phyloP scores from a whole-genome alignment of 2,113 vertebrate genomes.

The Oreochromis niloticus region DNA sequence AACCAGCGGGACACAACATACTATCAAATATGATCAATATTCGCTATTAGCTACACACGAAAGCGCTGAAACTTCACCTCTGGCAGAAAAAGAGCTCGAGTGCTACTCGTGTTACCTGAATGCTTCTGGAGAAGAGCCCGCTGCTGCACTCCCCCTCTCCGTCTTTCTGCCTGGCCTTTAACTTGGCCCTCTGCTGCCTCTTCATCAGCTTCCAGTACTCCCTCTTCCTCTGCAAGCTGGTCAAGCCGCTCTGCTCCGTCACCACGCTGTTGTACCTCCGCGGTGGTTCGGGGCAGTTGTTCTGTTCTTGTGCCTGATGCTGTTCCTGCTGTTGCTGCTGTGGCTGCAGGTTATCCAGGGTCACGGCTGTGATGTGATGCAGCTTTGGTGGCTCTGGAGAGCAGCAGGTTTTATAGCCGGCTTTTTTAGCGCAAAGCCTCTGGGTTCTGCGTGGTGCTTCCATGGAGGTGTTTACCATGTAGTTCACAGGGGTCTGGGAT shows the following conservation, averaged over 20 bases:
- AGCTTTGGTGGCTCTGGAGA: slow-evolving; percentile 29
- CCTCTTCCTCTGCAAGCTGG: slow-evolving; percentile 66
- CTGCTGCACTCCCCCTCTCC: neutral
- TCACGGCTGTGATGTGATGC: neutral
- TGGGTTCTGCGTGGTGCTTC: neutral
- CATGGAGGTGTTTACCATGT: neutral
- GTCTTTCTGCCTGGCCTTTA: slow-evolving; percentile 49
- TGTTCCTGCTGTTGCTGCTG: neutral
- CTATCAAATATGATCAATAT: neutral
- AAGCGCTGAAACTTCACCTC: neutral
- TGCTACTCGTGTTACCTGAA: slow-evolving; percentile 32
- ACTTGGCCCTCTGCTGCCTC: slow-evolving; percentile 68
- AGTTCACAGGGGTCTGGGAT: neutral
- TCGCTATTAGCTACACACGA: neutral
- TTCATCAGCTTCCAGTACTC: slow-evolving; percentile 79
- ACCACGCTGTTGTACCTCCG: neutral
- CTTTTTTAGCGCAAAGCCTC: slow-evolving; percentile 1
- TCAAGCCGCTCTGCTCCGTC: neutral
- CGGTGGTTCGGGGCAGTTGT: neutral
- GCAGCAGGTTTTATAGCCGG: neutral
- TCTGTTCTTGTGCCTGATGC: neutral
- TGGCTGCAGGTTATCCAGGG: neutral
- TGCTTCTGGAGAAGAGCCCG: neutral
- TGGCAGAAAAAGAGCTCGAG: neutral
- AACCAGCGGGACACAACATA: neutral